phyloP scores from a whole-genome alignment of 1,140 invertebrate species.

The Whitmania pigra region DNA sequence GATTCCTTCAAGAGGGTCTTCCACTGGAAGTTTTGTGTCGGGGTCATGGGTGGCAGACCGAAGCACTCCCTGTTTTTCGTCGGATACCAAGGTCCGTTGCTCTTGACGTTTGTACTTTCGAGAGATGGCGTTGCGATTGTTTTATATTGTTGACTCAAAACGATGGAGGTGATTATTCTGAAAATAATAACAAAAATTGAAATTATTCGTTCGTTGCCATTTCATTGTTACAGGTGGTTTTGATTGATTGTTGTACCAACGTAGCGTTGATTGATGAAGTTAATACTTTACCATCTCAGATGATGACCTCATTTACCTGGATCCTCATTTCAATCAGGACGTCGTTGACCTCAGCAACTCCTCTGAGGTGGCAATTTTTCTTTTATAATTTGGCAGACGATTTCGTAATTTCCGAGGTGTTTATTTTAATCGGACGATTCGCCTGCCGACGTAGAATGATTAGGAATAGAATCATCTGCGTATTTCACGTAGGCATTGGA shows the following conservation, averaged over 20 bases:
- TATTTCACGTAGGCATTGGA: background rate
- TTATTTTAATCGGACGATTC: too few species aligned
- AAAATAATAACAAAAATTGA: too few species aligned
- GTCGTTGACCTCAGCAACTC: constrained; percentile 52
- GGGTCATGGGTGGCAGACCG: constrained; percentile 77
- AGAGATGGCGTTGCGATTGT: background rate
- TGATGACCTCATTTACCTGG: constrained; percentile 75
- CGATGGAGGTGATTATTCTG: too few species aligned
- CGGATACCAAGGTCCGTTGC: constrained; percentile 60
- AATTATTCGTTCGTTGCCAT: too few species aligned
- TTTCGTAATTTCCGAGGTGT: too few species aligned
- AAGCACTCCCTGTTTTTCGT: constrained; percentile 83
- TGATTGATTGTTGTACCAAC: background rate
- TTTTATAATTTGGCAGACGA: too few species aligned
- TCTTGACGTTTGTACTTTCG: background rate
- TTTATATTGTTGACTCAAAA: too few species aligned
- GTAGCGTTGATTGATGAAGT: background rate
- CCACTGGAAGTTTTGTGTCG: constrained; percentile 65
- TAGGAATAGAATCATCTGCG: too few species aligned
- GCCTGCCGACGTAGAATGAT: too few species aligned
- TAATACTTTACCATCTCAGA: constrained; percentile 44
- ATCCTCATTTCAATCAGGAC: constrained; percentile 84
- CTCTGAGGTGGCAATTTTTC: too few species aligned
- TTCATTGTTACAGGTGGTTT: too few species aligned
- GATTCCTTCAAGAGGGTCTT: constrained; percentile 64